Base-by-base conservation (phyloP, 2,888 invertebrate genomes). In the Cybosia mesomella region DNA sequence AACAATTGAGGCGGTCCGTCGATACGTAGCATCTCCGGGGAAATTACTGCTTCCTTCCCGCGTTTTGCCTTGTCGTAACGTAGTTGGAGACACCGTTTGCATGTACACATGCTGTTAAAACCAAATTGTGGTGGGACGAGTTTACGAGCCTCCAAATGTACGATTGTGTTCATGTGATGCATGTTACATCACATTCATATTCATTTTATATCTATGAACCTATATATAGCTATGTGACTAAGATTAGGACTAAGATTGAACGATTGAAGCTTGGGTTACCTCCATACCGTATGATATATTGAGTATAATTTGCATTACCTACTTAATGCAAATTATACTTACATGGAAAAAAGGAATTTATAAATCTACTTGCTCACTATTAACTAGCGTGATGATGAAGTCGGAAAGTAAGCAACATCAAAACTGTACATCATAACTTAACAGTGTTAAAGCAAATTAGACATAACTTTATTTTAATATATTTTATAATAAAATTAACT, bases 11-110 rank as follows among this genome's bases (percentile, higher is more conserved):
- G 80, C 82, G 76, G 82, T 77, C 83, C 80, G 89, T 89, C 90
- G 87, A 90, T 90, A 89, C 83, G 79, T 62, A 63, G 67, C 80
- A 81, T 86, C 89, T 89, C 89, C 43, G 65, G 90, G 90, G 90
- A 90, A 90, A 90, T 90, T 88, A 90, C 84, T 74, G 82, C 71
- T 84, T 86, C 83, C 87, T 87, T 84, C 77, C 82, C 70, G 68
- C 78, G 68, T 24, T 24, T 73, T 65, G 68, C 70, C 71, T 58
- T 32, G 70, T 79, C 72, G 76, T 86, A 85, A 85, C 82, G 79
- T 64, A 77, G 86, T 86, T 82, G 80, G 83, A 80, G 83, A 80
- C 81, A 84, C 73, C 80, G 82, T 80, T 82, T 82, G 82, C 80
- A 78, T 82, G 82, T 80, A 79, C 77, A 85, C 76, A 82, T 73